Percentiles rank a stretch among this genome's conserved stretches.
Evolutionary conservation across 2,113 vertebrate species (phyloP).

Genomic region (Cygnus atratus): DNA sequence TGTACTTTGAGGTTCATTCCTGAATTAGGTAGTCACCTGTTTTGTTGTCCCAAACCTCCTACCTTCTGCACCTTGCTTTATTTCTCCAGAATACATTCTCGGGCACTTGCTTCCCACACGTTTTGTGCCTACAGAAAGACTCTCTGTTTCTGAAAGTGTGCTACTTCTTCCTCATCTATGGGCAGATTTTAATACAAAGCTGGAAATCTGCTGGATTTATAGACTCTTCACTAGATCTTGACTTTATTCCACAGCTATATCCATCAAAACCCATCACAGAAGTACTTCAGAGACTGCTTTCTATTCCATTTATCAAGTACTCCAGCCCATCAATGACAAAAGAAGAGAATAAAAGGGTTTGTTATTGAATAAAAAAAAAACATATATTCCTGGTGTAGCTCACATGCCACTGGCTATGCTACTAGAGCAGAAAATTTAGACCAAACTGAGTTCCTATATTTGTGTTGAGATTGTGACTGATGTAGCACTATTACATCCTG

Average conservation of each 20-base stretch:
- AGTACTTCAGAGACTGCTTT: not conserved
- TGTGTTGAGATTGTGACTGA: not conserved
- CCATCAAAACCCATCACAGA: not conserved
- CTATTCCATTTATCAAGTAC: not conserved
- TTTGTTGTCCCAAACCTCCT: not conserved
- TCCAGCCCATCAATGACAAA: not conserved
- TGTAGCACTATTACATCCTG: not conserved
- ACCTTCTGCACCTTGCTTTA: not conserved
- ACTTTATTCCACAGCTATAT: not conserved
- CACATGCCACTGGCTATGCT: not conserved
- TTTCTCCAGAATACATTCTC: not conserved
- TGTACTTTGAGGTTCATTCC: not conserved
- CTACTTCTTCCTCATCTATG: not conserved
- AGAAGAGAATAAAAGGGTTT: not conserved
- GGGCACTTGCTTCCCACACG: not conserved
- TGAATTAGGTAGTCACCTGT: not conserved
- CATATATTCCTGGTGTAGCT: not conserved
- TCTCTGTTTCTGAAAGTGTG: not conserved
- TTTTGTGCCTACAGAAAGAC: not conserved
- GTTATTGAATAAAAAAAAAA: not conserved
- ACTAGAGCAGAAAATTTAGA: not conserved
- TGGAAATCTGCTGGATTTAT: not conserved
- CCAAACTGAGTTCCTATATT: not conserved
- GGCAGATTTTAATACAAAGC: not conserved
- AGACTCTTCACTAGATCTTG: not conserved